phyloP scores from a whole-genome alignment of 35 echinoderm and acorn worm species.

The Strongylocentrotus purpuratus region DNA sequence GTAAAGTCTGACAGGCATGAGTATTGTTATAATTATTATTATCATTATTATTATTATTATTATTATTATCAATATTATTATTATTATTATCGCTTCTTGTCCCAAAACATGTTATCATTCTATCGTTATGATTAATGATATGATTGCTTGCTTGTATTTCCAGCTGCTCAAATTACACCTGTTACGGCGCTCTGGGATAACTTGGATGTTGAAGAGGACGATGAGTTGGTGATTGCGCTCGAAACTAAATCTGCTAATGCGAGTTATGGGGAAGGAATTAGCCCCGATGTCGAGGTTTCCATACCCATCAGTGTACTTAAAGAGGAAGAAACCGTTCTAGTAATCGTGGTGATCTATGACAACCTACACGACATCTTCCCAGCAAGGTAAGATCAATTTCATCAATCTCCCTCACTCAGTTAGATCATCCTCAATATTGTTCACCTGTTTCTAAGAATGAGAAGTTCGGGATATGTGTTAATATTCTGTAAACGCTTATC shows the following conservation, averaged over 20 bases:
- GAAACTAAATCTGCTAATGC: neutral
- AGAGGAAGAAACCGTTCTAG: neutral
- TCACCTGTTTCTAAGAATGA: too few species aligned
- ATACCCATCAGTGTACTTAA: neutral
- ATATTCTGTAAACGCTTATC: too few species aligned
- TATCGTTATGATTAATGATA: neutral
- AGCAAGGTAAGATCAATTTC: neutral
- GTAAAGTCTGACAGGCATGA: too few species aligned
- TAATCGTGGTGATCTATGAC: constrained; percentile 7
- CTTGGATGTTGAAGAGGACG: neutral
- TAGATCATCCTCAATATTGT: too few species aligned
- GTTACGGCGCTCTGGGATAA: neutral
- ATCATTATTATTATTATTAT: too few species aligned
- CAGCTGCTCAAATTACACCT: neutral
- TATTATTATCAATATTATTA: too few species aligned
- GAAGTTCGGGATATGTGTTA: too few species aligned
- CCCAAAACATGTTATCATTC: neutral
- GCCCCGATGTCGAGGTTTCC: neutral
- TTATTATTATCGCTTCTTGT: too few species aligned
- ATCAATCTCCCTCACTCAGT: neutral
- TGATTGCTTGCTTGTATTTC: neutral
- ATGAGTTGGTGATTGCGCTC: neutral
- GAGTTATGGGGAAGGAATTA: neutral
- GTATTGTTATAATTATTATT: too few species aligned
- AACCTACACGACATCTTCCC: constrained; percentile 28